Evolutionary conservation across 2,888 invertebrate species (phyloP), one percentile per base, ranked within the genome.

Genomic region (Drymonia ruficornis): DNA sequence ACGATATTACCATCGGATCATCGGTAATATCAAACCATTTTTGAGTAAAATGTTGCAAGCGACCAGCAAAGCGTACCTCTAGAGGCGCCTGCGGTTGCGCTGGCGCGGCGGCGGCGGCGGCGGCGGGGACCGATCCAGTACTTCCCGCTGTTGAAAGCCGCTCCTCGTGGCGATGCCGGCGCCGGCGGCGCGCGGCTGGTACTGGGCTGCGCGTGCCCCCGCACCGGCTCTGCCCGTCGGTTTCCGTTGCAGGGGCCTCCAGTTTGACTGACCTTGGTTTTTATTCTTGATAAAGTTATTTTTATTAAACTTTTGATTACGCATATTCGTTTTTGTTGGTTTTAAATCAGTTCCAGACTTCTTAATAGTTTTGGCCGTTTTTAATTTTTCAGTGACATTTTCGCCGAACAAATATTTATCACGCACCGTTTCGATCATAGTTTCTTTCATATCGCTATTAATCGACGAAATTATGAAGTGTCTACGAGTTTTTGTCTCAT

Each of bases 21-120:
- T 12, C 4, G 3, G 54, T 31, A 8, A 50, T 50, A 12, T 34
- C 11, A 1, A 19, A 2, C 50, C 50, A 50, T 34, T 50, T 13
- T 11, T 50, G 15, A n/a, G 9, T 3, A 44, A 36, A 50, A 15
- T 36, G 16, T n/a, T 36, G 34, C 5, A 50, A 31, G 43, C 50
- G n/a, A 42, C 50, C 50, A 15, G 50, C 50, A n/a, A 29, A 29
- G 29, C 8, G 11, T 36, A 50, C 50, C 50, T 50, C 18, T 12
- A 31, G 13, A 44, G 8, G 18, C 15, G 16, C 19, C 15, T 38
- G 29, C 43, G 31, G 15, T 23, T 29, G 13, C 16, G 15, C 31
- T 29, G 28, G 42, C 16, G 15, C 31, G 50, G 43, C 2, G 50
- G 34, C 15, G 43, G 43, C 42, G 50, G 34, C 15, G 43, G 43